Conservation (phyloP, 2,888 invertebrate species). For the Tigriopus californicus region DNA sequence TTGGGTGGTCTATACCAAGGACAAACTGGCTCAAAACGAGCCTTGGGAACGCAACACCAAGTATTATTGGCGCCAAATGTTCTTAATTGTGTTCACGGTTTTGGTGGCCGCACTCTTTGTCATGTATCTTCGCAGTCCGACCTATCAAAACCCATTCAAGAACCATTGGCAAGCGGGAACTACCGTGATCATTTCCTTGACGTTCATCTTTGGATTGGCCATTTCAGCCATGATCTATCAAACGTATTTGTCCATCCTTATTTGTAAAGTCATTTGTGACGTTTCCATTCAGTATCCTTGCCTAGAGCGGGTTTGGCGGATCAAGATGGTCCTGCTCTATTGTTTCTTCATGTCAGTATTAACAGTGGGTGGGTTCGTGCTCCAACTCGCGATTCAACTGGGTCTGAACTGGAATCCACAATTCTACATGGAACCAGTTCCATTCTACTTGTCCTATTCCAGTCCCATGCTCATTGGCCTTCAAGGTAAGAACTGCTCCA, state of each 20-base stretch:
- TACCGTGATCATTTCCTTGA: conserved; percentile 2
- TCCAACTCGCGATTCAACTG: background rate
- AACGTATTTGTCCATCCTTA: background rate
- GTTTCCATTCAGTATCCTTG: background rate
- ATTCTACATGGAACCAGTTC: background rate
- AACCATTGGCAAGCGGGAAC: conserved; percentile 8
- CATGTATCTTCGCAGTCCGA: background rate
- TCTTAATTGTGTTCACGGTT: background rate
- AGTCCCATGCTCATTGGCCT: background rate
- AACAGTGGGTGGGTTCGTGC: background rate
- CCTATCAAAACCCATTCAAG: conserved; percentile 7
- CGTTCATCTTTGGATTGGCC: background rate
- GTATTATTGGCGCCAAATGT: conserved; percentile 13
- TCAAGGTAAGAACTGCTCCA: background rate
- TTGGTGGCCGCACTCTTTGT: background rate
- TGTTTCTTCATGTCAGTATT: background rate
- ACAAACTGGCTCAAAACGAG: conserved; percentile 10
- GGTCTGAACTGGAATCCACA: background rate
- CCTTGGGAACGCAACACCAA: conserved; percentile 13
- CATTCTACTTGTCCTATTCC: background rate
- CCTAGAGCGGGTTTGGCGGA: background rate
- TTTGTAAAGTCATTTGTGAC: conserved; percentile 5
- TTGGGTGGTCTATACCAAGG: conserved; percentile 12
- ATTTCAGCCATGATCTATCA: background rate
- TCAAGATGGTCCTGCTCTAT: conserved; percentile 6